These are phyloP conservation scores for Patella ulyssiponensis DNA, from an alignment of 2,888 invertebrate species.

Conservation along the genomic window DNA sequence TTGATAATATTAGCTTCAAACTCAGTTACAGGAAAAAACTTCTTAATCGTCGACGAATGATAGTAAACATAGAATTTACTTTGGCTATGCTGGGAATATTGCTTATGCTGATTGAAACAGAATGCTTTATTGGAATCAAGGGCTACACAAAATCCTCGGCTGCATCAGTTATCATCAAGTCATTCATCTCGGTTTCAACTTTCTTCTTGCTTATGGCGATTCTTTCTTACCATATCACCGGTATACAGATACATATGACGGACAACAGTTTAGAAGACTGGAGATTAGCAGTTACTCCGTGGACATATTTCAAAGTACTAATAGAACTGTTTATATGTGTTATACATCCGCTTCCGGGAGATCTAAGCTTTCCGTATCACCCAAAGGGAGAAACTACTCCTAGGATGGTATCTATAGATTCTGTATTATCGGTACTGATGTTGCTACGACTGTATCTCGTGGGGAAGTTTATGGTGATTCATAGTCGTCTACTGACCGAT, in stretches of 20 bases:
- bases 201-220: slow-evolving; percentile 45
- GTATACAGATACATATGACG: slow-evolving; percentile 54
- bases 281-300: slow-evolving; percentile 50
- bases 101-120: slow-evolving; percentile 57
- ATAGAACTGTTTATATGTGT: slow-evolving; percentile 52
- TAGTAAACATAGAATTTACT: slow-evolving; percentile 52
- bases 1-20: slow-evolving; percentile 57
- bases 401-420: slow-evolving; percentile 50
- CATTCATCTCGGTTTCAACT: slow-evolving; percentile 51
- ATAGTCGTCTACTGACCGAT: slow-evolving; percentile 53
- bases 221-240: slow-evolving; percentile 48
- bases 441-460: slow-evolving; percentile 53
- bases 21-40: slow-evolving; percentile 50
- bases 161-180: slow-evolving; percentile 48
- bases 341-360: slow-evolving; percentile 57
- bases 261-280: slow-evolving; percentile 59
- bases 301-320: slow-evolving; percentile 43
- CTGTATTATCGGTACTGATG: slow-evolving; percentile 59
- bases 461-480: slow-evolving; percentile 56
- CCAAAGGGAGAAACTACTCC: slow-evolving; percentile 41
- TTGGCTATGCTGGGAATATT: slow-evolving; percentile 51
- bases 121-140: slow-evolving; percentile 43
- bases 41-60: slow-evolving; percentile 44
- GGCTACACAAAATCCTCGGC: slow-evolving; percentile 43
- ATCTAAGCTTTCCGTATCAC: slow-evolving; percentile 41